Evolutionary conservation across 2,797 vertebrate species (phyloP), one percentile per base, ranked within the genome.

Genomic region (Chelon auratus): DNA sequence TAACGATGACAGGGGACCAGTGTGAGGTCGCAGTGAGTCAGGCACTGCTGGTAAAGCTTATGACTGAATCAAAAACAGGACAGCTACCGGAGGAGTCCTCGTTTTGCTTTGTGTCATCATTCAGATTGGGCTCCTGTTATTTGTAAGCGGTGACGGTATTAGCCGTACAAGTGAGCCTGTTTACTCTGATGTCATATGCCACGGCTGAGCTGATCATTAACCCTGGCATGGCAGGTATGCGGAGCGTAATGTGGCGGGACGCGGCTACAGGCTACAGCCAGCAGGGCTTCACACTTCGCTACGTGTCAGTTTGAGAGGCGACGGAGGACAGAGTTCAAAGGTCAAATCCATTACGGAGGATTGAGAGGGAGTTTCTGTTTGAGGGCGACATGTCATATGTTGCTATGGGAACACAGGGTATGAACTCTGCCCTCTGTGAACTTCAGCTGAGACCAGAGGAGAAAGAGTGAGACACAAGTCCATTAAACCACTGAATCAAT

Each of bases 341-440:
- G 91, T 93, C 92, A 94, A 92, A 93, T 87, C 94, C 91, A 94
- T 95, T 94, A 94, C 33, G 68, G 86, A 60, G 88, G 85, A 89
- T 91, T 86, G 92, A 89, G 87, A 87, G 86, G 84, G 90, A 86
- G 91, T 86, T 86, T 87, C 84, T 90, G 85, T 89, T 89, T 86
- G 82, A 85, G 75, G 81, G 85, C 70, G 88, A 90, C 82, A 77
- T 88, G 91, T 89, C 82, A 78, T 87, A 80, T 85, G 93, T 94
- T 94, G 89, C 93, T 82, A 94, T 94, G 90, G 94, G 83, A 93
- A 94, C 87, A 1, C 5, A 47, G 85, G 81, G 71, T 84, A 82
- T 78, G 91, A 93, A 91, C 91, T 90, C 77, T 93, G 91, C 72
- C 91, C 93, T 87, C 64, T 68, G 77, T 92, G 91, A 93, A 93